A percentile compares a stretch with the other conserved stretches of the same genome.
These are phyloP conservation scores for Plecotus auritus DNA, from an alignment of 2,113 vertebrate species.

Conservation along the genomic window DNA sequence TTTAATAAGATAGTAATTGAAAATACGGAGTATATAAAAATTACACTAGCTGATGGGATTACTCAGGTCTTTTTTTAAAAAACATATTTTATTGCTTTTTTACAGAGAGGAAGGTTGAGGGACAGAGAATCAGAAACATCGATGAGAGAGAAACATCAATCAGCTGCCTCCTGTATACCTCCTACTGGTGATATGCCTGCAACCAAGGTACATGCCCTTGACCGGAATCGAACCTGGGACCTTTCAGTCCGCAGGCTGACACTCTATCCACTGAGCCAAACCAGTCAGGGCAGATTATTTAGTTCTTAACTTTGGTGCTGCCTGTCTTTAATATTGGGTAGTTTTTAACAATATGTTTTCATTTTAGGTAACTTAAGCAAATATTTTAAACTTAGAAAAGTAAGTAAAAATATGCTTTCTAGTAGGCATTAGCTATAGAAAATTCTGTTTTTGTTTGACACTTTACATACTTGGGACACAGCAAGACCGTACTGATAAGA, in stretches of 20 bases:
- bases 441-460: neutral
- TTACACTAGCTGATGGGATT: neutral
- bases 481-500: neutral
- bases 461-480: neutral
- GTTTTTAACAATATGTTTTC: neutral
- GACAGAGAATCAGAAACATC: too few relatives aligned
- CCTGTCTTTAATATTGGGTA: neutral
- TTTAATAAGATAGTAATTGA: constrained; percentile 12
- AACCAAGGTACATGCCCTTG: too few relatives aligned
- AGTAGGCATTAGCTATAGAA: neutral
- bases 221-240: too few relatives aligned
- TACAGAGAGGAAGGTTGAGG: too few relatives aligned
- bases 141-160: too few relatives aligned
- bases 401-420: neutral
- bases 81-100: too few relatives aligned
- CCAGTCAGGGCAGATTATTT: neutral
- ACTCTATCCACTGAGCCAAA: too few relatives aligned
- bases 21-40: neutral
- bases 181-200: too few relatives aligned
- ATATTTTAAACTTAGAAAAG: neutral
- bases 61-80: neutral
- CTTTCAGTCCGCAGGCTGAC: too few relatives aligned
- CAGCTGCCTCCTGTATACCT: too few relatives aligned
- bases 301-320: neutral
- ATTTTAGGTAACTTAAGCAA: neutral